Percentiles rank a stretch among this genome's conserved stretches.
Evolutionary conservation across 2,113 vertebrate species (phyloP).

Genomic region (Caranx ignobilis): DNA sequence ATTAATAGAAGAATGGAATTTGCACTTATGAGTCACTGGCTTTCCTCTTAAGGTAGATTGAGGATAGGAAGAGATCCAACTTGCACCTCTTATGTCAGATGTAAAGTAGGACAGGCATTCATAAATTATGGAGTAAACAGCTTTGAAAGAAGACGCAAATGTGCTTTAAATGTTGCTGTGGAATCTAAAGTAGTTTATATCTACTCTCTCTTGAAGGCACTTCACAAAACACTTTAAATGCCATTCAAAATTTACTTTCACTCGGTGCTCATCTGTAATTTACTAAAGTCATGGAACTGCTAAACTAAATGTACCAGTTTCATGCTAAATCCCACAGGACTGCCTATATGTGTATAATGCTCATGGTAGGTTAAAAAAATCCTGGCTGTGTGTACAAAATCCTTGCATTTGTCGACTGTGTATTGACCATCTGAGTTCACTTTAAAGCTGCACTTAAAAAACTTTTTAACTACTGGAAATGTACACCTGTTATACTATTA

Average conservation of each 20-base stretch:
- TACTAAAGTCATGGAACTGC: slow-evolving; percentile 14
- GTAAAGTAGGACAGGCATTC: slow-evolving; percentile 61
- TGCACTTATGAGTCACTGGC: background rate
- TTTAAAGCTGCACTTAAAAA: background rate
- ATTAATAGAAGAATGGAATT: background rate
- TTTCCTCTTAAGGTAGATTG: slow-evolving; percentile 5
- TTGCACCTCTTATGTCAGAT: slow-evolving; percentile 42
- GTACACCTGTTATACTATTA: background rate
- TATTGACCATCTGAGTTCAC: background rate
- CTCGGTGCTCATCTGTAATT: slow-evolving; percentile 28
- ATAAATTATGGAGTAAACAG: slow-evolving; percentile 70
- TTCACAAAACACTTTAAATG: slow-evolving; percentile 48
- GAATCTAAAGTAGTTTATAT: slow-evolving; percentile 58
- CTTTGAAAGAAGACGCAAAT: slow-evolving; percentile 60
- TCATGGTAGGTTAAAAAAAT: background rate
- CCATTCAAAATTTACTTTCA: slow-evolving; percentile 47
- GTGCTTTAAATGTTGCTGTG: slow-evolving; percentile 62
- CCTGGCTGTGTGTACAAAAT: background rate
- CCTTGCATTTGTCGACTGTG: no score
- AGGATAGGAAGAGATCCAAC: slow-evolving; percentile 18
- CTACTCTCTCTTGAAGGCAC: slow-evolving; percentile 43
- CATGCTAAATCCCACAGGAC: slow-evolving; percentile 1
- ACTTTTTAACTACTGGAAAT: background rate
- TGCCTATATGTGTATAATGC: background rate
- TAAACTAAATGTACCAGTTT: slow-evolving; percentile 28